phyloP scores from a whole-genome alignment of 92 coral and sea anemone species.

The Phenganax subtilis region DNA sequence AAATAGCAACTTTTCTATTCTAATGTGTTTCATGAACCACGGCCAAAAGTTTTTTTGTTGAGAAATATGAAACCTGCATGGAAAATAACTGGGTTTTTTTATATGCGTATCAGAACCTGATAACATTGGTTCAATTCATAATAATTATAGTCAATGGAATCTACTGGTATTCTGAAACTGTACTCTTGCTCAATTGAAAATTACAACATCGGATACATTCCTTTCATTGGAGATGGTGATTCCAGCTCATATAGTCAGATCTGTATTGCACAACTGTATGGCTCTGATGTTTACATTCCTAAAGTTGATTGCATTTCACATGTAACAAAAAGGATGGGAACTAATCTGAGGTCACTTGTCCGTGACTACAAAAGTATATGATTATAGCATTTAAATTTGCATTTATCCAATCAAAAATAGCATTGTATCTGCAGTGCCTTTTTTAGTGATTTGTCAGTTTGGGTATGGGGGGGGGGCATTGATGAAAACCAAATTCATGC shows the following conservation, averaged over 20 bases:
- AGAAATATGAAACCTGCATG: neutral
- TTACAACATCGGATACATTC: conserved; percentile 51
- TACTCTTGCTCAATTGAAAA: conserved; percentile 45
- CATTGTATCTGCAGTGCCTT: too few relatives aligned
- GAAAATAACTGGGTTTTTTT: neutral
- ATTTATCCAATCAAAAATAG: neutral
- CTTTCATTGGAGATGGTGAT: conserved; percentile 51
- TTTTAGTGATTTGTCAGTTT: too few relatives aligned
- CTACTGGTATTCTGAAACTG: conserved; percentile 44
- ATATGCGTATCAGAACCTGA: neutral
- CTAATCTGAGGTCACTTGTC: conserved; percentile 49
- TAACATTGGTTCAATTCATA: neutral
- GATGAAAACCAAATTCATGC: neutral
- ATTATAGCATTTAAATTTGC: neutral
- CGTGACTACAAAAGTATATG: conserved; percentile 39
- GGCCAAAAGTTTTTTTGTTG: neutral
- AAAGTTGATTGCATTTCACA: conserved; percentile 62
- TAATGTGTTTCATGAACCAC: neutral
- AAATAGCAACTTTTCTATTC: neutral
- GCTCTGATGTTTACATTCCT: conserved; percentile 52
- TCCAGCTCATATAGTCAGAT: conserved; percentile 53
- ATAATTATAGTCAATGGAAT: conserved; percentile 55
- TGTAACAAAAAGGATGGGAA: conserved; percentile 56
- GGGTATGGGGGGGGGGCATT: too few relatives aligned
- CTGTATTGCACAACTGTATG: conserved; percentile 48